Conservation (phyloP, 2,797 vertebrate genomes). For the Spheniscus humboldti region DNA sequence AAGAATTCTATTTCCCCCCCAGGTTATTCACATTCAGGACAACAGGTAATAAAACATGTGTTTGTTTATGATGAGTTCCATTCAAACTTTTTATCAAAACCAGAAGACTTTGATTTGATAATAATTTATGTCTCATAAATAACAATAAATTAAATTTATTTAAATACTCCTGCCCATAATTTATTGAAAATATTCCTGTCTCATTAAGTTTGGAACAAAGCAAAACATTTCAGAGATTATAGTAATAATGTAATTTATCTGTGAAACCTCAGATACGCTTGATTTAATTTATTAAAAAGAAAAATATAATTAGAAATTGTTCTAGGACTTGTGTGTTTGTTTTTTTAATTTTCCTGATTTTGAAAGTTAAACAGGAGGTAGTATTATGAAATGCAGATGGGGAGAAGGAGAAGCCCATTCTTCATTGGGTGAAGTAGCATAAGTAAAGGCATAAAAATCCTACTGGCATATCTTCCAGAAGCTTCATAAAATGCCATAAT, state of each 20-base stretch:
- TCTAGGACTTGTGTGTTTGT: background rate
- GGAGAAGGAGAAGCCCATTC: background rate
- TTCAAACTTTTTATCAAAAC: background rate
- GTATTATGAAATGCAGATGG: background rate
- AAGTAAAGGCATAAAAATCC: background rate
- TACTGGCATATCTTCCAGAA: background rate
- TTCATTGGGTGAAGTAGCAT: background rate
- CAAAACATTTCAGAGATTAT: background rate
- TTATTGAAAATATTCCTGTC: background rate
- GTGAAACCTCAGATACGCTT: background rate
- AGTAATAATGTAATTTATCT: background rate
- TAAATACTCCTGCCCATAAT: background rate
- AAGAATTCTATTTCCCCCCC: background rate
- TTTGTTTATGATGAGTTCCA: background rate
- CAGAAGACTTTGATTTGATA: background rate
- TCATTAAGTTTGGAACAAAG: background rate
- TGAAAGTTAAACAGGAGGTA: background rate
- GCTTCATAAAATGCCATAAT: background rate
- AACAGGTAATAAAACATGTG: background rate
- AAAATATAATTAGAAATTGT: background rate
- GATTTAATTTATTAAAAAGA: background rate
- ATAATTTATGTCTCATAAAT: background rate
- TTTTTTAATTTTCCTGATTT: background rate
- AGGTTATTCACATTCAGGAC: background rate
- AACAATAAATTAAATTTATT: background rate